Percentiles rank a stretch among this genome's conserved stretches.
phyloP scores from a whole-genome alignment of 2,888 invertebrate species.

The Nezara viridula region DNA sequence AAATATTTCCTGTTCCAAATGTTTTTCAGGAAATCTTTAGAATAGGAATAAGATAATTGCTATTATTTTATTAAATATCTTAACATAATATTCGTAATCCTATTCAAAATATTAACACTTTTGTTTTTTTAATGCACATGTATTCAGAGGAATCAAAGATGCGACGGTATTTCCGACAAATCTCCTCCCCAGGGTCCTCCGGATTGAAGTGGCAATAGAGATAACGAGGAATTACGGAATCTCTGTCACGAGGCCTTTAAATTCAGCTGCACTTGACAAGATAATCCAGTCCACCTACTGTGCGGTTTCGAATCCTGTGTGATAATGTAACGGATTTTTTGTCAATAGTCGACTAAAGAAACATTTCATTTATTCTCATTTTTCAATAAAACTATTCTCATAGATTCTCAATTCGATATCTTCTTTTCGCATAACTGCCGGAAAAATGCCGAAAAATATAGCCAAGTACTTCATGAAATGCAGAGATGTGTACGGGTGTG shows the following conservation, averaged over 20 bases:
- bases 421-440: background rate
- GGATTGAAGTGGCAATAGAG: background rate
- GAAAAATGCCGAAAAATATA: background rate
- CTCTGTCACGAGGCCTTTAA: conserved; percentile 11
- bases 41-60: no score
- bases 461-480: conserved; percentile 17
- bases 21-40: no score
- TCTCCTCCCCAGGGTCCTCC: background rate
- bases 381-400: background rate
- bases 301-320: background rate
- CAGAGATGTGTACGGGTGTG: background rate
- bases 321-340: background rate
- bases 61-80: background rate
- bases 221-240: conserved; percentile 19
- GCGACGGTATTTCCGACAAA: background rate
- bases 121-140: background rate
- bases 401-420: background rate
- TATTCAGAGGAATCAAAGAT: background rate
- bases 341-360: background rate
- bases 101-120: background rate
- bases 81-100: background rate
- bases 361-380: background rate
- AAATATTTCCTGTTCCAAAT: no score
- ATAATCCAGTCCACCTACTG: background rate
- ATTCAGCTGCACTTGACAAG: conserved; percentile 12